Conservation (phyloP, 2,797 vertebrate genomes). For the Chiloscyllium punctatum region DNA sequence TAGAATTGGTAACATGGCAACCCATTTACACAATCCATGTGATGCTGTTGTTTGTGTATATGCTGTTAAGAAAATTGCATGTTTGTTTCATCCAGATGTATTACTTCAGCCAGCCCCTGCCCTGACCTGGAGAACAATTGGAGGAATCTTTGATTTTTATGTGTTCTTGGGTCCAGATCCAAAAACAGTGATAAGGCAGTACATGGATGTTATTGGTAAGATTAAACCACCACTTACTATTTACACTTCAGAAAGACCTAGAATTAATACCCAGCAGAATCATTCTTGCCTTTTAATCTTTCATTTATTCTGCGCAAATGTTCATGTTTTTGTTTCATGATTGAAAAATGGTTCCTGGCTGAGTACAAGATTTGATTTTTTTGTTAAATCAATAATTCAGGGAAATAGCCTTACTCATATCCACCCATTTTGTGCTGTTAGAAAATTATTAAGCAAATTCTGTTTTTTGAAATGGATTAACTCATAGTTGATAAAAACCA, state of each 20-base stretch:
- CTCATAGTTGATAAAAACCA: not conserved
- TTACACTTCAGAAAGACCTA: no score
- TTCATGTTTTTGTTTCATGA: no score
- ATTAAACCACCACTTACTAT: not conserved
- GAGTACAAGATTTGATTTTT: not conserved
- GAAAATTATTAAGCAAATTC: not conserved
- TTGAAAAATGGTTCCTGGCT: no score
- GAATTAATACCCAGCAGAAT: no score
- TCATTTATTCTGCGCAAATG: no score
- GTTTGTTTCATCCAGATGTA: constrained; percentile 62
- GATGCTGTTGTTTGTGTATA: not conserved
- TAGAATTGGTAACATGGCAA: not conserved
- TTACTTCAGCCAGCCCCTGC: constrained; percentile 81
- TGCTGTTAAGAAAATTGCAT: not conserved
- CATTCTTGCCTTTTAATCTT: no score
- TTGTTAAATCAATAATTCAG: not conserved
- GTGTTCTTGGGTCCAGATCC: constrained; percentile 86
- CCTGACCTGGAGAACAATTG: constrained; percentile 78
- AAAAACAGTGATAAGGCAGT: constrained; percentile 78
- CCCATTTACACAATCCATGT: not conserved
- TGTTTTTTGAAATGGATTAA: not conserved
- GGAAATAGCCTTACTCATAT: not conserved
- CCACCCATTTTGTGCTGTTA: not conserved
- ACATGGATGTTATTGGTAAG: constrained; percentile 81
- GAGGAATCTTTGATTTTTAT: constrained; percentile 83